Percentiles rank a stretch among this genome's conserved stretches.
Conservation (phyloP, 2,888 invertebrate genomes). For the Pachydiplax longipennis region DNA sequence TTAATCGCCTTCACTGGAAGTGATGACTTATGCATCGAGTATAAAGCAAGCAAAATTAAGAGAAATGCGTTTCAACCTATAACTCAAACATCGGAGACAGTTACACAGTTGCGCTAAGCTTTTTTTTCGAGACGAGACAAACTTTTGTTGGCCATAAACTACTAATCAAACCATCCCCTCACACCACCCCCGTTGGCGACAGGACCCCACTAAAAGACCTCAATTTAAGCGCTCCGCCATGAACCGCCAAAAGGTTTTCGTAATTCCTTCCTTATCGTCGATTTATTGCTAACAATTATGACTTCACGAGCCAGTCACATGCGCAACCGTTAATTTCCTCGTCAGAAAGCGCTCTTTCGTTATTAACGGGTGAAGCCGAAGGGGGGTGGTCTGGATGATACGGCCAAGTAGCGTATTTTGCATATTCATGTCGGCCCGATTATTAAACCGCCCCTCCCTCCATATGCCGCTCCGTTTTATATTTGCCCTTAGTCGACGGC, state of each 20-base stretch:
- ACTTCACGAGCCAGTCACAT: slow-evolving; percentile 24
- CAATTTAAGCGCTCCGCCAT: background rate
- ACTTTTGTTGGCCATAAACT: background rate
- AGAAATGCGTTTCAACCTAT: background rate
- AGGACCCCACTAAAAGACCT: too few relatives aligned
- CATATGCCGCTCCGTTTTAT: slow-evolving; percentile 18
- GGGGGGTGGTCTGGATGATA: background rate
- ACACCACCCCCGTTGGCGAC: background rate
- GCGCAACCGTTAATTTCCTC: slow-evolving; percentile 21
- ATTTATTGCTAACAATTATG: slow-evolving; percentile 39
- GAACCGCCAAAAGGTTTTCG: background rate
- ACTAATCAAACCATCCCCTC: background rate
- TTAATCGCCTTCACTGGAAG: too few relatives aligned
- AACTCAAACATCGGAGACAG: background rate
- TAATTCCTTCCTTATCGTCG: slow-evolving; percentile 44
- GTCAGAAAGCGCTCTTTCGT: slow-evolving; percentile 24
- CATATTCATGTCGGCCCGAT: slow-evolving; percentile 36
- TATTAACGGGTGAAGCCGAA: background rate
- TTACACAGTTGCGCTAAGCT: background rate
- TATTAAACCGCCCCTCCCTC: background rate
- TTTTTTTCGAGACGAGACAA: background rate
- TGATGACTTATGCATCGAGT: background rate
- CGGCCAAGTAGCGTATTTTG: background rate
- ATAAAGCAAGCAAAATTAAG: background rate
- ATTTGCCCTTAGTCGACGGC: slow-evolving; percentile 21